Conservation (phyloP, 2,797 vertebrate species). For the Falco rusticolus region DNA sequence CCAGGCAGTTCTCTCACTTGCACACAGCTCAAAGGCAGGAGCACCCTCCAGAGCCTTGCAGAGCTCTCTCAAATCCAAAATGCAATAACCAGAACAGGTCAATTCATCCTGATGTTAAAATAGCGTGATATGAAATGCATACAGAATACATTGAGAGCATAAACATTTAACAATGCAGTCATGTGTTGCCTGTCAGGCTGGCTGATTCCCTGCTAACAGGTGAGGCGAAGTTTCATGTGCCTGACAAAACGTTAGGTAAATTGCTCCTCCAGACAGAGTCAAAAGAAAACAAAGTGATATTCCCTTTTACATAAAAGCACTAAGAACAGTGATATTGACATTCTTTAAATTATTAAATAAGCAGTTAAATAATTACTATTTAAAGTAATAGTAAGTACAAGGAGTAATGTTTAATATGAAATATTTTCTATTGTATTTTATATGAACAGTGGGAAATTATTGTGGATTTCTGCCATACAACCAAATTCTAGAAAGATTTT, state of each 20-base stretch:
- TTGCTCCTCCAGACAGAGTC: not conserved
- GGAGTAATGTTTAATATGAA: not conserved
- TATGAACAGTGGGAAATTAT: not conserved
- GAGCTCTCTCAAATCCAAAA: not conserved
- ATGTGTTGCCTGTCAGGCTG: fast-evolving
- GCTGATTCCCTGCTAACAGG: not conserved
- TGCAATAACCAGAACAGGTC: not conserved
- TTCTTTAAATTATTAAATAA: not conserved
- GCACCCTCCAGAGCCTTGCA: not conserved
- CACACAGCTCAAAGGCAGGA: not conserved
- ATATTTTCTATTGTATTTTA: not conserved
- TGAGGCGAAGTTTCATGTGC: not conserved
- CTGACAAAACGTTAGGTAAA: not conserved
- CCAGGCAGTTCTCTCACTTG: not conserved
- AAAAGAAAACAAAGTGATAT: not conserved
- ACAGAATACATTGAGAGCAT: not conserved
- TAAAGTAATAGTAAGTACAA: not conserved
- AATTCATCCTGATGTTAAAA: not conserved
- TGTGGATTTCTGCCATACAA: not conserved
- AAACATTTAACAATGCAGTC: not conserved
- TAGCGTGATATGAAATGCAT: not conserved
- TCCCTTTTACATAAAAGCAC: not conserved
- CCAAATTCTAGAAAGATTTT: not conserved
- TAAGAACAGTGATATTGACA: not conserved
- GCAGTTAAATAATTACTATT: not conserved